phyloP scores from a whole-genome alignment of 2,888 invertebrate genomes.

The Harpalus rubripes region DNA sequence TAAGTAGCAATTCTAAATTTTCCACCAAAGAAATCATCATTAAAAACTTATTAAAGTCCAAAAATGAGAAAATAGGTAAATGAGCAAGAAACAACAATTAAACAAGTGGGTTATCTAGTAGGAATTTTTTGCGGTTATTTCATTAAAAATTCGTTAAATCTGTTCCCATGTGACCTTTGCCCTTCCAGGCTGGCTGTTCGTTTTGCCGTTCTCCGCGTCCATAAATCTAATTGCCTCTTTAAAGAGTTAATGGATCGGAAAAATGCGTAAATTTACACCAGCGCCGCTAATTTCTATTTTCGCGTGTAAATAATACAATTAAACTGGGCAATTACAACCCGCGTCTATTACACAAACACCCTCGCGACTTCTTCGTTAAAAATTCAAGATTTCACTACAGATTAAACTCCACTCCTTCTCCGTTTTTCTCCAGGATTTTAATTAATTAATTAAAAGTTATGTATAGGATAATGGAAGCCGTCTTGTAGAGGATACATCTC shows the following conservation, averaged over 20 bases:
- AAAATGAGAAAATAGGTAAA: too few relatives aligned
- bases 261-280: constrained; percentile 49
- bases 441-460: constrained; percentile 55
- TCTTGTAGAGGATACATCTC: constrained; percentile 22
- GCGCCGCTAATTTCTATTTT: constrained; percentile 33
- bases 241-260: constrained; percentile 57
- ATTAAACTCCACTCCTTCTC: constrained; percentile 7
- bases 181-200: constrained; percentile 3
- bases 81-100: too few relatives aligned
- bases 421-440: constrained; percentile 8
- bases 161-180: constrained; percentile 3
- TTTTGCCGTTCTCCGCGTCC: background rate
- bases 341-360: constrained; percentile 1
- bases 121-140: background rate
- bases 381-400: constrained; percentile 30
- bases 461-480: constrained; percentile 20
- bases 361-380: constrained; percentile 1
- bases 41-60: too few relatives aligned
- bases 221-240: constrained; percentile 47
- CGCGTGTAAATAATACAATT: constrained; percentile 46
- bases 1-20: too few relatives aligned
- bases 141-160: constrained; percentile 43
- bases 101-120: too few relatives aligned
- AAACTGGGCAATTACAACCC: constrained; percentile 21
- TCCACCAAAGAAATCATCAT: too few relatives aligned